phyloP scores from a whole-genome alignment of 1,140 invertebrate species.

The honey bee (Apis mellifera) region Amel_HAv3.1 CM009932.2:15512501-15513000 shows the following conservation, averaged over 20 bases:
- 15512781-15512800: background rate
- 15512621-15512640: constrained; percentile 17
- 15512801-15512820: background rate
- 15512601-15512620: constrained; percentile 46
- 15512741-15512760: constrained; percentile 26
- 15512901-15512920: constrained; percentile 38
- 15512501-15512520: constrained; percentile 1
- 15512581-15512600: constrained; percentile 55
- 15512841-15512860: background rate
- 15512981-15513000: background rate
- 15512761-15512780: constrained; percentile 28
- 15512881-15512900: constrained; percentile 52
- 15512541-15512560: constrained; percentile 63
- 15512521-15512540: constrained; percentile 21
- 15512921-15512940: background rate
- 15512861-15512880: constrained; percentile 36
- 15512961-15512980: background rate
- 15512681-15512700: background rate
- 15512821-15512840: constrained; percentile 3
- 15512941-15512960: constrained; percentile 19
- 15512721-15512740: constrained; percentile 1
- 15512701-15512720: background rate
- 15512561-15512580: constrained; percentile 60
- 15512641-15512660: background rate
- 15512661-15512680: too few species aligned